phyloP scores from a whole-genome alignment of 2,113 vertebrate genomes.

The Ptychochromis oligacanthus region DNA sequence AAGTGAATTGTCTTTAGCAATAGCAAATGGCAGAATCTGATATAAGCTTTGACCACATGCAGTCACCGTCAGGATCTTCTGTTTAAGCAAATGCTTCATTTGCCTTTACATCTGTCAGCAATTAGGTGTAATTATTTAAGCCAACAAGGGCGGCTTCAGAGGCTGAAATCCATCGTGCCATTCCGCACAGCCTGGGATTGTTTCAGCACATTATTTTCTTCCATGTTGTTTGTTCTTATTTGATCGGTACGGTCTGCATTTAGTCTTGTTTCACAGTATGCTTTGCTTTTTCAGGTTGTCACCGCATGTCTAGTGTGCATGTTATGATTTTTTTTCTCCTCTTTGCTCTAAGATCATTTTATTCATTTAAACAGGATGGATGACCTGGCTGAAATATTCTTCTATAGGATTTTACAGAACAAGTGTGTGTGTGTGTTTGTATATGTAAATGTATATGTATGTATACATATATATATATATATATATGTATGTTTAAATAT shows the following conservation, averaged over 20 bases:
- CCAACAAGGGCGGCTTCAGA: slow-evolving; percentile 54
- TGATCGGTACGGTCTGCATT: slow-evolving; percentile 15
- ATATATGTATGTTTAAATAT: not conserved
- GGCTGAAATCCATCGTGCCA: slow-evolving; percentile 37
- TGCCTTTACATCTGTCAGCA: slow-evolving; percentile 70
- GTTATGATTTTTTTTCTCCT: not conserved
- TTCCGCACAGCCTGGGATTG: slow-evolving; percentile 35
- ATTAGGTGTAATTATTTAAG: slow-evolving; percentile 67
- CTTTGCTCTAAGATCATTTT: not conserved
- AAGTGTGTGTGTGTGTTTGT: not conserved
- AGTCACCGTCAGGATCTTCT: slow-evolving; percentile 22
- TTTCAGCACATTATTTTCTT: slow-evolving; percentile 51
- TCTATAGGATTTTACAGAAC: not conserved
- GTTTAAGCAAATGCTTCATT: slow-evolving; percentile 50
- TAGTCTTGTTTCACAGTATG: slow-evolving; percentile 7
- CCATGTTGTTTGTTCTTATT: slow-evolving; percentile 28
- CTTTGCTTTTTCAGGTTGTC: slow-evolving; percentile 32
- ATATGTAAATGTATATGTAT: too few relatives aligned
- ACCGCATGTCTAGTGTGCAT: not conserved
- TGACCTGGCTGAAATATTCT: not conserved
- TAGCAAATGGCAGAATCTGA: slow-evolving; percentile 12
- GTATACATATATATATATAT: rapidly evolving
- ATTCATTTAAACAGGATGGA: not conserved
- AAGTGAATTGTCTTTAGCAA: slow-evolving; percentile 11
- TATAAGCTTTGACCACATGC: slow-evolving; percentile 26